These are phyloP conservation scores for Corythoichthys intestinalis DNA, from an alignment of 2,113 vertebrate genomes.

Conservation along the genomic window DNA sequence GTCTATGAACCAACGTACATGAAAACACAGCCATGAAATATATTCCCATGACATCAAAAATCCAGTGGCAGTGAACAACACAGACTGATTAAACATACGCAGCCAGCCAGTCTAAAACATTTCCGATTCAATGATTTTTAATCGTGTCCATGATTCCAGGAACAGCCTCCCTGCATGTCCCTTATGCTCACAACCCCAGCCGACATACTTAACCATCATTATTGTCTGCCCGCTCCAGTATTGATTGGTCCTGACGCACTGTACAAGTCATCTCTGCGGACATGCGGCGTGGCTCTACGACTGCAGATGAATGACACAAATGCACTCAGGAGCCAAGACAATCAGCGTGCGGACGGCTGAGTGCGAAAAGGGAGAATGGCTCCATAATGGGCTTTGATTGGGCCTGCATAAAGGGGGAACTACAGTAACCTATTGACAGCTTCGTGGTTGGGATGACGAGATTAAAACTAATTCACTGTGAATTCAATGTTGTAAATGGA, in stretches of 20 bases:
- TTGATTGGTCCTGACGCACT: conserved; percentile 14
- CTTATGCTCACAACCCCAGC: not conserved
- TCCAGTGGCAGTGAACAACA: too few species aligned
- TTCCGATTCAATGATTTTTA: not conserved
- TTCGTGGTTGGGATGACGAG: not conserved
- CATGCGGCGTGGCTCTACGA: conserved; percentile 1
- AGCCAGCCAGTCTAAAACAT: not conserved
- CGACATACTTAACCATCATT: not conserved
- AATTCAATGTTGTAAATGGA: not conserved
- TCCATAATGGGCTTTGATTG: conserved; percentile 19
- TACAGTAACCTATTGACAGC: not conserved
- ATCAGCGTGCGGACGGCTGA: conserved; percentile 35
- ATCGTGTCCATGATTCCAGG: not conserved
- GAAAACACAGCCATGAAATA: too few species aligned
- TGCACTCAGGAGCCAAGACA: conserved; percentile 12
- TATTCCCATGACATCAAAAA: too few species aligned
- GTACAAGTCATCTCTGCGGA: conserved; percentile 6
- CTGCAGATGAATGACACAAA: conserved; percentile 15
- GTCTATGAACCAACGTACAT: too few species aligned
- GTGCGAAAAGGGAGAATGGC: conserved; percentile 20
- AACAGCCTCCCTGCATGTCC: not conserved
- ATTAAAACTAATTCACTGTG: too few species aligned
- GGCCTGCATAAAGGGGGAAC: conserved; percentile 18
- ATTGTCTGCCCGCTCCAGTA: not conserved
- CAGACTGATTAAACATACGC: not conserved